Conservation (phyloP, 2,888 invertebrate species). For the Eulithis prunata region DNA sequence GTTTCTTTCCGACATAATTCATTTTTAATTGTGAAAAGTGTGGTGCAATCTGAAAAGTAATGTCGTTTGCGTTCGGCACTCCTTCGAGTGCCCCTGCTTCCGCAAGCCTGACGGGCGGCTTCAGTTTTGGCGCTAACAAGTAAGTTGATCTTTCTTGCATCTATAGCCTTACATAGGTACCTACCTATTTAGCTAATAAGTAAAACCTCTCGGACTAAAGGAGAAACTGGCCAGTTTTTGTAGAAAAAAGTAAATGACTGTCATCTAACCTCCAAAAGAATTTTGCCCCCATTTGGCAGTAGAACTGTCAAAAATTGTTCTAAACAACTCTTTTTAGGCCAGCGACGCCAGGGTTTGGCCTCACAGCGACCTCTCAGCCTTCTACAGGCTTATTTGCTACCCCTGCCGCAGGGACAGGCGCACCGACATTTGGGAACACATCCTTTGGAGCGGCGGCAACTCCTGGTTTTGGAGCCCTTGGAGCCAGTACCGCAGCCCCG, state of each 20-base stretch:
- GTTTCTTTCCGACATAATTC: too few species aligned
- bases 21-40: not conserved
- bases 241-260: not conserved
- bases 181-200: too few species aligned
- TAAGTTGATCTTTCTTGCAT: slow-evolving; percentile 50
- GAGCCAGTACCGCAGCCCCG: slow-evolving; percentile 50
- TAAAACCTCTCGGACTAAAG: too few species aligned
- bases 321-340: slow-evolving; percentile 54
- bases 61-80: slow-evolving; percentile 78
- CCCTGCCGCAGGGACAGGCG: slow-evolving; percentile 55
- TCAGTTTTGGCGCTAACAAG: slow-evolving; percentile 79
- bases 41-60: slow-evolving; percentile 35
- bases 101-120: slow-evolving; percentile 66
- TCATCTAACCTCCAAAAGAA: not conserved
- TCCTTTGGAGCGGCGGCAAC: slow-evolving; percentile 45
- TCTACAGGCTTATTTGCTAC: slow-evolving; percentile 68
- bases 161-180: too few species aligned
- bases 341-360: slow-evolving; percentile 67
- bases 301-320: slow-evolving; percentile 11
- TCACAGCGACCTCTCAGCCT: slow-evolving; percentile 62
- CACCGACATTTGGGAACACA: slow-evolving; percentile 50
- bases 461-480: slow-evolving; percentile 53
- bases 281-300: slow-evolving; percentile 45
- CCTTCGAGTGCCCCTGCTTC: slow-evolving; percentile 80
- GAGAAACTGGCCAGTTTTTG: not conserved